Percentiles rank a stretch among this genome's conserved stretches.
Evolutionary conservation across 92 coral and sea anemone species (phyloP).

Genomic region (Parazoanthus swiftii): DNA sequence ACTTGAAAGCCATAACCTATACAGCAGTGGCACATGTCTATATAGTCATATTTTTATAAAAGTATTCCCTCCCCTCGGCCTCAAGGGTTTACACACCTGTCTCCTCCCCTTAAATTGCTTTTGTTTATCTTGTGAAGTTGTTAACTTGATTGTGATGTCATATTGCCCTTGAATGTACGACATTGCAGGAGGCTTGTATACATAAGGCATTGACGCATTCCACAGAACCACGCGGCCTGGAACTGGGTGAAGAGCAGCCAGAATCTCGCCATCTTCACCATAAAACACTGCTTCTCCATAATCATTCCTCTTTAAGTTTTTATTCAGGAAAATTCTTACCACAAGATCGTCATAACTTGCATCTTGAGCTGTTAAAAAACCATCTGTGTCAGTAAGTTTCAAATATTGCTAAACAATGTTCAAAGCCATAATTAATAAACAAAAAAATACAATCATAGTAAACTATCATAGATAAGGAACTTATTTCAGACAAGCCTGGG

Average conservation of each 20-base stretch:
- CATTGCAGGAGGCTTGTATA: slow-evolving; percentile 93
- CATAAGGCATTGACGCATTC: slow-evolving; percentile 75
- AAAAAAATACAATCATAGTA: no score
- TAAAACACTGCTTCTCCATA: slow-evolving; percentile 91
- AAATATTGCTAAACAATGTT: not conserved
- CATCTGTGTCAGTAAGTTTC: not conserved
- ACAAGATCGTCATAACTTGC: slow-evolving; percentile 60
- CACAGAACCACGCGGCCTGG: slow-evolving; percentile 81
- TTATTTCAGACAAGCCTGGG: no score
- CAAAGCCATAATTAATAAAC: no score
- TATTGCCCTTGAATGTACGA: slow-evolving; percentile 77
- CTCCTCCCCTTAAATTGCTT: slow-evolving; percentile 43
- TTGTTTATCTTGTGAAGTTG: slow-evolving; percentile 73
- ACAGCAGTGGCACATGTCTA: no score
- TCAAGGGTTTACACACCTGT: slow-evolving; percentile 49
- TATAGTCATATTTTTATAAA: no score
- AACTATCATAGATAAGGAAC: no score
- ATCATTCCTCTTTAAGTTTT: slow-evolving; percentile 79
- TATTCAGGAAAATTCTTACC: slow-evolving; percentile 69
- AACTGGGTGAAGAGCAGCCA: slow-evolving; percentile 74
- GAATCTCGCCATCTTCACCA: slow-evolving; percentile 70
- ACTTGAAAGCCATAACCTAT: no score
- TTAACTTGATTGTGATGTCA: slow-evolving; percentile 63
- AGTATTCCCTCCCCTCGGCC: no score
- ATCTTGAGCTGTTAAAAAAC: slow-evolving; percentile 36